A percentile compares a stretch with the other conserved stretches of the same genome.
Evolutionary conservation across 2,888 invertebrate species (phyloP).

Genomic region (Ormyrus nitidulus): DNA sequence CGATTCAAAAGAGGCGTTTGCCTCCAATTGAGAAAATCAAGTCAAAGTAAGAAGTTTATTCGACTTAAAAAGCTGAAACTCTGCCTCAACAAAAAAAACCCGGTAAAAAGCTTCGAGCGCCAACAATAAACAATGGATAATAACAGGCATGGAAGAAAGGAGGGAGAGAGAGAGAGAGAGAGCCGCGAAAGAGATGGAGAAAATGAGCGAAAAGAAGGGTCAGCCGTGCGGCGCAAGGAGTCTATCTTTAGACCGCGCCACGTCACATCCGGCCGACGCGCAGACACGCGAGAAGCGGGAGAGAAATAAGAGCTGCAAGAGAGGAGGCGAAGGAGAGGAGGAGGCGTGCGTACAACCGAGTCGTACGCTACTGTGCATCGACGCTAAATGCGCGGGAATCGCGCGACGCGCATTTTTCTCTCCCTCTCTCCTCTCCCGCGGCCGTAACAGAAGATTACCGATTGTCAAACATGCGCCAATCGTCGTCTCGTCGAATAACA

Average conservation of each 20-base stretch:
- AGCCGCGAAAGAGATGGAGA: not conserved
- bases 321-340: not conserved
- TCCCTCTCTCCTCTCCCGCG: not conserved
- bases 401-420: not conserved
- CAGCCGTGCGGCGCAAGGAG: conserved; percentile 58
- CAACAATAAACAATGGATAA: conserved; percentile 17
- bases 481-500: too few relatives aligned
- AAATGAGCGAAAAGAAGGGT: conserved; percentile 36
- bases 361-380: too few relatives aligned
- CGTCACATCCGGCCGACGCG: conserved; percentile 70
- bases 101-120: not conserved
- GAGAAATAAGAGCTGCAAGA: conserved; percentile 57
- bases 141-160: conserved; percentile 3
- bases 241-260: conserved; percentile 70
- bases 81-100: not conserved
- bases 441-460: not conserved
- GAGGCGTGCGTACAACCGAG: not conserved
- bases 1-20: too few relatives aligned
- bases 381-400: too few relatives aligned
- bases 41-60: too few relatives aligned
- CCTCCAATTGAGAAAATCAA: too few relatives aligned
- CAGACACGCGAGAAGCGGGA: conserved; percentile 33
- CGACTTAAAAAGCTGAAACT: too few relatives aligned
- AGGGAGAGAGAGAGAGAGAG: not conserved
- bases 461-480: too few relatives aligned